These are phyloP conservation scores for Malurus splendens DNA, from an alignment of 2,797 vertebrate genomes.

Conservation along the genomic window DNA sequence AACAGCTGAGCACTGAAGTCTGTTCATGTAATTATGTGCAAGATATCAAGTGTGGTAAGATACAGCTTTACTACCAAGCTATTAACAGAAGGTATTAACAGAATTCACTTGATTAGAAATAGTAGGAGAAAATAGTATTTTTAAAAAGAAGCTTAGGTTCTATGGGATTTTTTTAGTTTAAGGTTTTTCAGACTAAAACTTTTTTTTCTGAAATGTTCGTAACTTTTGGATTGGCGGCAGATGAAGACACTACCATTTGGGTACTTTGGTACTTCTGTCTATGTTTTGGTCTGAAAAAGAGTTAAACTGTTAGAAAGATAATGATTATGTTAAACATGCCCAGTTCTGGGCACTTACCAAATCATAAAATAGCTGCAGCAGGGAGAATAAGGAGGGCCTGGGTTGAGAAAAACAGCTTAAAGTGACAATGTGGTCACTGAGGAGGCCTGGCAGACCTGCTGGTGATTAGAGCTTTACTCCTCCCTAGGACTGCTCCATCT, in stretches of 20 bases:
- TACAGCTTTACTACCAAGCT: neutral
- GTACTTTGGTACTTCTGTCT: neutral
- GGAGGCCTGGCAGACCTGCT: neutral
- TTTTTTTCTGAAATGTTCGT: neutral
- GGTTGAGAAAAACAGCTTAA: slow-evolving; percentile 17
- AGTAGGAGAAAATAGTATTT: neutral
- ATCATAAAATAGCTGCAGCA: slow-evolving; percentile 40
- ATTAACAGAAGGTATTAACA: neutral
- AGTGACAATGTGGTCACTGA: neutral
- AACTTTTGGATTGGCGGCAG: neutral
- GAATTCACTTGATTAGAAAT: slow-evolving; percentile 1
- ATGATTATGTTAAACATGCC: slow-evolving; percentile 63
- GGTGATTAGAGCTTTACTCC: neutral
- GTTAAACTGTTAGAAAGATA: slow-evolving; percentile 54
- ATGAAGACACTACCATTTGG: neutral
- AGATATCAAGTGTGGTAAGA: neutral
- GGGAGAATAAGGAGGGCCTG: slow-evolving; percentile 27
- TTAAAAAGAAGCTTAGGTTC: neutral
- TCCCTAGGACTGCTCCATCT: neutral
- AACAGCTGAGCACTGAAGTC: neutral
- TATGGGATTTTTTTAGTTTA: neutral
- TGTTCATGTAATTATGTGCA: neutral
- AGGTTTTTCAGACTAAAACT: slow-evolving; percentile 47
- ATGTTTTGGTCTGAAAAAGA: slow-evolving; percentile 77
- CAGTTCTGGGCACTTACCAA: slow-evolving; percentile 9